Conservation (phyloP, 2,888 invertebrate genomes). For the Sepiola atlantica region DNA sequence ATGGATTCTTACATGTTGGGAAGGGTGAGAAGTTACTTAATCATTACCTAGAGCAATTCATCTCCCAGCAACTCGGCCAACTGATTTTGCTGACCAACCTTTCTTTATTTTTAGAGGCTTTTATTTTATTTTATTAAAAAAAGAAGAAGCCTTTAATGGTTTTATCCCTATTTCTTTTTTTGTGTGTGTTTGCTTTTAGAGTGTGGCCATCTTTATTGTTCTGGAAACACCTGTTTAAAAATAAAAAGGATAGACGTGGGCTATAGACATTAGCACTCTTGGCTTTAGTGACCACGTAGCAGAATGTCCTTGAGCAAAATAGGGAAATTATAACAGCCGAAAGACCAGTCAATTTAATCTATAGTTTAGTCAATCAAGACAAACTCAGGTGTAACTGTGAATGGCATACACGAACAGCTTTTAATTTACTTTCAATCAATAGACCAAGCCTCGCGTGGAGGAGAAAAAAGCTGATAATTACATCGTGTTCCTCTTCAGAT, state of each 20-base stretch:
- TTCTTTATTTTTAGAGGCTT: not conserved
- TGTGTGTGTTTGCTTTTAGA: not conserved
- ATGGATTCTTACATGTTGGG: constrained; percentile 11
- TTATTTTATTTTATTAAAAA: not conserved
- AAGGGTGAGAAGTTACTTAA: not conserved
- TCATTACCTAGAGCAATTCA: constrained; percentile 32
- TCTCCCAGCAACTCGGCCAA: constrained; percentile 32
- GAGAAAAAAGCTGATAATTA: not conserved
- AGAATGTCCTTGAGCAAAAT: not conserved
- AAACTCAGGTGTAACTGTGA: not conserved
- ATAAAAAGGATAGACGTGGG: not conserved
- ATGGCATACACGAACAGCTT: not conserved
- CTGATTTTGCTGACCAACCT: constrained; percentile 32
- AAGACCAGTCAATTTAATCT: not conserved
- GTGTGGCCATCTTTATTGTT: constrained; percentile 10
- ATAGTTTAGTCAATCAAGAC: not conserved
- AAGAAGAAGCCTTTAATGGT: not conserved
- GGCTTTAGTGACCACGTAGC: not conserved
- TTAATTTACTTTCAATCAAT: constrained; percentile 18
- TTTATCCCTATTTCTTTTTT: not conserved
- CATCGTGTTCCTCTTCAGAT: not conserved
- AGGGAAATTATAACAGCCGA: not conserved
- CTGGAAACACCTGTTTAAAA: not conserved
- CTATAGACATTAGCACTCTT: not conserved
- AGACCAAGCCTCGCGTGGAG: not conserved